Base-by-base conservation (phyloP, 2,113 vertebrate species). In the Ceyx melanurus region DNA sequence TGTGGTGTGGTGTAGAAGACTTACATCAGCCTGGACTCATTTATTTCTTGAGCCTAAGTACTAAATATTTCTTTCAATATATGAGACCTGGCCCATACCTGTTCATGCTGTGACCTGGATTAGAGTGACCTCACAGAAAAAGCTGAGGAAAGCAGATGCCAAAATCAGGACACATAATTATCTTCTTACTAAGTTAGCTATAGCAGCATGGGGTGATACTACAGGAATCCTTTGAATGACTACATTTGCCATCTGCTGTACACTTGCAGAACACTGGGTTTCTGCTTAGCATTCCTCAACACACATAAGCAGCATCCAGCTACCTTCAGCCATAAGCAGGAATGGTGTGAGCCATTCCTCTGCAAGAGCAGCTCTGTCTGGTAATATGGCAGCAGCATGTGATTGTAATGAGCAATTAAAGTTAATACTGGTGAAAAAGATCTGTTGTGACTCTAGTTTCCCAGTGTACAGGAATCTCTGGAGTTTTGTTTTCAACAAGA, bases 221-320 rank as follows among this genome's bases (percentile, higher is more conserved):
- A 40, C 23, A 61, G n/a, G 57, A 84, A 60, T 43, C 25, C 51
- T 81, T 51, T 58, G 60, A 94, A 83, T 58, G 33, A 80, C 33
- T 92, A 65, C 64, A 62, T 90, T 92, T 78, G 43, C 91, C 93
- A 94, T 96, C 91, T 94, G 93, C 48, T 86, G 16, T 56, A 81
- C 65, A 51, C 35, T 84, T 72, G 26, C 43, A 71, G 78, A 73
- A 54, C 29, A 15, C 13, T 48, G 40, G 37, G 4, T 15, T 86
- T 76, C 37, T 71, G 43, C 57, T 90, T 13, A 26, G 15, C n/a
- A 6, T 25, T 74, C 22, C 48, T 86, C 35, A 35, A 15, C 0
- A 2, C 25, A 56, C 0, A 0, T 48, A 71, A 89, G 6, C 10
- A 64, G 7, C 50, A 80, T 23, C 51, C 45, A 54, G 31, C 10